Conservation (phyloP, 2,113 vertebrate species). For the Rousettus leschenaultii region DNA sequence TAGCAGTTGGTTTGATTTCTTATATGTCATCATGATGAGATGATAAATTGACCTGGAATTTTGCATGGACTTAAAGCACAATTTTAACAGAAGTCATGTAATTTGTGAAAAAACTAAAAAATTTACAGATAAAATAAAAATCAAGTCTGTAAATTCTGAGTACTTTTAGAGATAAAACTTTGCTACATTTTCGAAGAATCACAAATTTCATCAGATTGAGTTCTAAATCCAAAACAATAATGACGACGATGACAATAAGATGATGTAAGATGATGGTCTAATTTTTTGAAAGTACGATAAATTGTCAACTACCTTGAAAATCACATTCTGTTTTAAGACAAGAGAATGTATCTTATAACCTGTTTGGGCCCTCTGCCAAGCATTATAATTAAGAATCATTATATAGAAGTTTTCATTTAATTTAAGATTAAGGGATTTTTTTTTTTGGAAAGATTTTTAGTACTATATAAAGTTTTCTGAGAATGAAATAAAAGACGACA, state of each 20-base stretch:
- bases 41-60: background rate
- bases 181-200: background rate
- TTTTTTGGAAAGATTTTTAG: background rate
- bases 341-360: background rate
- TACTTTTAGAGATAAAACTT: background rate
- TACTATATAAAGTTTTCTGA: background rate
- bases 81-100: background rate
- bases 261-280: background rate
- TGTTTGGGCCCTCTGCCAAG: background rate
- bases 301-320: background rate
- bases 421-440: background rate
- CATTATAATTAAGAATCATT: background rate
- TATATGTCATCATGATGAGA: background rate
- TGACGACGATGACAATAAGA: background rate
- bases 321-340: background rate
- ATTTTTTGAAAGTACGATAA: background rate
- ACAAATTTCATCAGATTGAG: background rate
- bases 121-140: background rate
- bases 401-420: background rate
- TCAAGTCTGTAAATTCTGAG: background rate
- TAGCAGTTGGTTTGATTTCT: background rate
- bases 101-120: background rate
- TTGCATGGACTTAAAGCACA: background rate
- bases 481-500: background rate
- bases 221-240: background rate